Base-by-base conservation (phyloP, 2,113 vertebrate genomes). In the Genyomyrus donnyi region DNA sequence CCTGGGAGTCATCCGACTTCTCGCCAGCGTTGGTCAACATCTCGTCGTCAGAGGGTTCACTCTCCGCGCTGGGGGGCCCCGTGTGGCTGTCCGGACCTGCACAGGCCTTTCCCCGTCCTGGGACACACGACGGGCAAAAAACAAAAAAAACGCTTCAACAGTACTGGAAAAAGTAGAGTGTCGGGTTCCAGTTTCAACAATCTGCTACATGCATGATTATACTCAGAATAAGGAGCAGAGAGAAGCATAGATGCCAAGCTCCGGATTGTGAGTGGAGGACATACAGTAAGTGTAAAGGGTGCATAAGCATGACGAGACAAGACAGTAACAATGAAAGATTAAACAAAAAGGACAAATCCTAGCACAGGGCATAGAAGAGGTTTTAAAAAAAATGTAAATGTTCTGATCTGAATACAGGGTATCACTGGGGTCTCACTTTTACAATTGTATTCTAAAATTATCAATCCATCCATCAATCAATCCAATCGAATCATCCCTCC, bases 1-100 rank as follows among this genome's bases (percentile, higher is more conserved):
- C 94, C 0, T 95, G 96, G 85, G 93, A 93, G 4, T n/a, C 90
- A 70, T 89, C 87, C 39, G 90, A 83, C 85, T 94, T 97, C 91
- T 97, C 96, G 0, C 95, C 97, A 90, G 96, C 93, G 24, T 94
- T 96, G 92, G 98, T 98, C 91, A 99, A 96, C 94, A 99, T 98
- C 94, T 99, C 98, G 10, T 99, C 98, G 0, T 99, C 98, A 0
- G 98, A 99, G 39, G 98, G 97, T 90, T 99, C 98, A 8, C 98
- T 99, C 91, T 99, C 98, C 92, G 97, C 97, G 6, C 42, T 9
- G 24, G 97, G 96, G 1, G 97, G 95, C 1, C 95, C 96, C 77
- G 96, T 94, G 9, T 96, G 96, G 86, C 97, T 96, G 13, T 98
- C 98, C 19, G 96, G 94, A 80, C 95, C 96, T 46, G 94, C 95